Base-by-base conservation (phyloP, 2,113 vertebrate genomes). In the Passer montanus region DNA sequence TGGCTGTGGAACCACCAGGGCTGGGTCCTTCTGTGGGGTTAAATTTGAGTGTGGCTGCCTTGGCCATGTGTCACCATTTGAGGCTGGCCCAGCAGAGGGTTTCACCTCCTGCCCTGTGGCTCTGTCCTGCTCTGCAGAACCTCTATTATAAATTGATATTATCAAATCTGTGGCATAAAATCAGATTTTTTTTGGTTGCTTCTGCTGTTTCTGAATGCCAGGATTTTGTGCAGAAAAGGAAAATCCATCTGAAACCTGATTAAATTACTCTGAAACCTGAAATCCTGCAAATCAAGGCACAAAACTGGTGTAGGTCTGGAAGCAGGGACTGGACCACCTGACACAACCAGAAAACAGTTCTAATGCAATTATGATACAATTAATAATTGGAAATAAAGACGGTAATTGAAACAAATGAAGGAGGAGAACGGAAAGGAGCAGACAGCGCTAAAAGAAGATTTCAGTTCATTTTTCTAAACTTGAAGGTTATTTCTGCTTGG, bases 41-140 rank as follows among this genome's bases (percentile, higher is more conserved):
- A 3, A 10, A 17, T 27, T 4, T 11, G 16, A 28, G 23, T 5
- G 35, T 47, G 58, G 62, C 41, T 76, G 43, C 41, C n/a, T 37
- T 46, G 43, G 12, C 7, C 0, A 0, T 2, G 0, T 28, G 39
- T 39, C 4, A 2, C 58, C 1, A 1, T 22, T 46, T 55, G 8
- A 6, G 60, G 13, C 53, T 53, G 41, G 78, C 84, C 20, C 55
- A 28, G 39, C 55, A 3, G 27, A 37, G 62, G 44, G 4, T 46
- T 94, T 44, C 28, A 11, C 60, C 62, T 60, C 52, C 47, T 75
- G 74, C 24, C 0, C 49, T 13, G 47, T 10, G 37, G 20, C 33
- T 68, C 26, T 0, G 0, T 27, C 41, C 28, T 37, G 11, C 9
- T 44, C 43, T 62, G 74, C 87, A 77, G 33, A n/a, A 4, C 49